Evolutionary conservation across 1,140 invertebrate species (phyloP).

Genomic region (Tigriopus japonicus): DNA sequence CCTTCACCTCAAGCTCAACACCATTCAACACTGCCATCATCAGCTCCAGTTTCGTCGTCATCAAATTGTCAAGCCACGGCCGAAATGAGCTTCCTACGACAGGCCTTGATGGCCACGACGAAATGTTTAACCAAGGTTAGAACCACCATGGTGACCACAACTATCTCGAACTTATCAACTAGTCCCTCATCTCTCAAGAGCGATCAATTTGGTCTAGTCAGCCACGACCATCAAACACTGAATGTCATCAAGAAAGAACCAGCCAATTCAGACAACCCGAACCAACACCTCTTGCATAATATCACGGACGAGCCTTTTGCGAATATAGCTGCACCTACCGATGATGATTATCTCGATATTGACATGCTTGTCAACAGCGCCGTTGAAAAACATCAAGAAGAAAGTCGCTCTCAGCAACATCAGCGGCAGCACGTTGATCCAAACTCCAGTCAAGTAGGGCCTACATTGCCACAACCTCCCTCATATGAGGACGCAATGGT

Average conservation of each 20-base stretch:
- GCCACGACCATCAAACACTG: neutral
- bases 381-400: neutral
- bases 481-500: too few species aligned
- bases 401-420: neutral
- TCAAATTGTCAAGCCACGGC: neutral
- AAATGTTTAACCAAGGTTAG: too few species aligned
- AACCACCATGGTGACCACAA: too few species aligned
- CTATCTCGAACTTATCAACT: too few species aligned
- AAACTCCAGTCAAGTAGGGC: too few species aligned
- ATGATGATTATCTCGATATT: neutral
- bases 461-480: too few species aligned
- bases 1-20: neutral
- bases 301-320: constrained; percentile 1
- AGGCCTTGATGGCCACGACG: neutral
- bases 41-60: neutral
- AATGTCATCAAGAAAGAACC: too few species aligned
- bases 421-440: neutral
- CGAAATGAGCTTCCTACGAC: neutral
- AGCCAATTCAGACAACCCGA: neutral
- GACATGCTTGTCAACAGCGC: neutral
- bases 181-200: neutral
- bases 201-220: neutral
- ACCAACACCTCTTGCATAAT: neutral
- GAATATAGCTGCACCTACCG: neutral
- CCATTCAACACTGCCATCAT: neutral